Conservation (phyloP, 2,797 vertebrate genomes). For the Darevskia nairensis region DNA sequence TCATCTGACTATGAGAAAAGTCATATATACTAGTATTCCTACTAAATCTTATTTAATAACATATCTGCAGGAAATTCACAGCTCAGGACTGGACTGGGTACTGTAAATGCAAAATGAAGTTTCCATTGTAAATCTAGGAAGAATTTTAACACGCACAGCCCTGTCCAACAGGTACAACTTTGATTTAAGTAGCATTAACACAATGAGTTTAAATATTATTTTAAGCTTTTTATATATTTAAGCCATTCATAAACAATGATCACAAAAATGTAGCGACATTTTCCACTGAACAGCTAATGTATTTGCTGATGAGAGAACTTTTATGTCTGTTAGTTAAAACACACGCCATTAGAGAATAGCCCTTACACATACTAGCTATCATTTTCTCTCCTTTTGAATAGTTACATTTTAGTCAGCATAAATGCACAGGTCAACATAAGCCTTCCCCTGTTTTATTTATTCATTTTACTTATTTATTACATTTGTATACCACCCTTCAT, state of each 20-base stretch:
- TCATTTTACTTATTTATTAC: no score
- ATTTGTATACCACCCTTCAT: no score
- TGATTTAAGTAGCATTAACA: background rate
- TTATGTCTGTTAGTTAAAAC: background rate
- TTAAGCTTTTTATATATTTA: background rate
- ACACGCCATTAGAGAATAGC: background rate
- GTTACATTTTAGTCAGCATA: background rate
- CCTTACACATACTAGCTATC: background rate
- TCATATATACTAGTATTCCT: no score
- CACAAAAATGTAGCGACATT: background rate
- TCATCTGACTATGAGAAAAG: background rate
- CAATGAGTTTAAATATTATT: background rate
- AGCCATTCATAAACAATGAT: background rate
- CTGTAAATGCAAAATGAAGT: no score
- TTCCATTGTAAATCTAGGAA: no score
- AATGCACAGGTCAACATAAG: background rate
- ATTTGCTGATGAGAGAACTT: no score
- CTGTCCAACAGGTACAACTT: background rate
- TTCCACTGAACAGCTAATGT: background rate
- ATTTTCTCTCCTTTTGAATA: background rate
- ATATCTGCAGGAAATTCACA: no score
- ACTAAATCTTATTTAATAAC: no score
- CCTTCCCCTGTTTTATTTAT: background rate
- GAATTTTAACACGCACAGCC: background rate
- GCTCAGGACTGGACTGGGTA: no score